These are phyloP conservation scores for Chiroxiphia lanceolata DNA, from an alignment of 2,797 vertebrate species.

Conservation along the genomic window DNA sequence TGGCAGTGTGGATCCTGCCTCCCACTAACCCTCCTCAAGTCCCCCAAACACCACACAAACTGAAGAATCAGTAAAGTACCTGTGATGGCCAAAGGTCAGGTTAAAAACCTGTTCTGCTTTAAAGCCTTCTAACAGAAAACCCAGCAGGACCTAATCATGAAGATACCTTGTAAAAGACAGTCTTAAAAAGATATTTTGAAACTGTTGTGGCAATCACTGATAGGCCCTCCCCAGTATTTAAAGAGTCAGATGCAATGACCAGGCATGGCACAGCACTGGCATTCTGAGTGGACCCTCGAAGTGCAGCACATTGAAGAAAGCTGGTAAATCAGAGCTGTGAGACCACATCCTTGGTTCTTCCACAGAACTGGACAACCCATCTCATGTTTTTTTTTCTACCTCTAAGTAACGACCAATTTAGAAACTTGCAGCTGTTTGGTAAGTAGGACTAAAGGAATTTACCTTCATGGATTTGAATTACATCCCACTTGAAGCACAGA, in stretches of 20 bases:
- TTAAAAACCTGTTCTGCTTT: background rate
- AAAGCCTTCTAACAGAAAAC: background rate
- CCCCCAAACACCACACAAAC: background rate
- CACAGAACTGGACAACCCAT: background rate
- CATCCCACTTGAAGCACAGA: background rate
- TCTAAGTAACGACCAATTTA: background rate
- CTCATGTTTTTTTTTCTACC: background rate
- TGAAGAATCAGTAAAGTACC: background rate
- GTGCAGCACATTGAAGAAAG: background rate
- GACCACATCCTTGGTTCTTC: background rate
- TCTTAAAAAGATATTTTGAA: background rate
- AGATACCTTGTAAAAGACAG: background rate
- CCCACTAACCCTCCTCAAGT: background rate
- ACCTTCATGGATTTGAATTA: background rate
- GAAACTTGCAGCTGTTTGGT: background rate
- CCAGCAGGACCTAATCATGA: background rate
- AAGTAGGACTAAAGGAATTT: background rate
- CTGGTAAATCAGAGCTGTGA: background rate
- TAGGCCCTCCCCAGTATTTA: background rate
- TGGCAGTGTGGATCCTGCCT: background rate
- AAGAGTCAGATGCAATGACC: background rate
- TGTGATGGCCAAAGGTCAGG: background rate
- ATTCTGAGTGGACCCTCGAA: rapidly evolving
- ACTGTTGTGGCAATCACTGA: background rate
- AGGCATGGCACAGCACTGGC: rapidly evolving